Evolutionary conservation across 2,888 invertebrate genomes (phyloP).

Genomic region (Xanthostigma xanthostigma): DNA sequence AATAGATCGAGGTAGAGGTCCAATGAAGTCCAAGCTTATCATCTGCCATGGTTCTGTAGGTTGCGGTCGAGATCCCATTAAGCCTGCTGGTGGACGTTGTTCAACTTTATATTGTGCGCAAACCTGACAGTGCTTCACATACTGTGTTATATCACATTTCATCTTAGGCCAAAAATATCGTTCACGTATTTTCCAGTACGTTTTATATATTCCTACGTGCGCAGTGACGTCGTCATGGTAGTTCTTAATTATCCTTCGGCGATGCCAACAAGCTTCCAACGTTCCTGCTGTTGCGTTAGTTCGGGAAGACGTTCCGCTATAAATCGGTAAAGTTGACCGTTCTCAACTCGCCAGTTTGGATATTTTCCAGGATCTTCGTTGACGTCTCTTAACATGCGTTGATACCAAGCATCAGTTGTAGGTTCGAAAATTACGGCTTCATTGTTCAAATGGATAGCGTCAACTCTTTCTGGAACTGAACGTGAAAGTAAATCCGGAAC

Average conservation of each 20-base stretch:
- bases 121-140: conserved; percentile 9
- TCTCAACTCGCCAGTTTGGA: conserved; percentile 6
- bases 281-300: not conserved
- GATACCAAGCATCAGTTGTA: conserved; percentile 1
- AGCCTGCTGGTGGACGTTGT: not conserved
- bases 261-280: conserved; percentile 9
- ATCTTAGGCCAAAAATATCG: conserved; percentile 16
- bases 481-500: too few species aligned
- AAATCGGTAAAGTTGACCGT: not conserved
- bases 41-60: conserved; percentile 10
- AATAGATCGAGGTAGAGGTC: conserved; percentile 9
- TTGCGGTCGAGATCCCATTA: not conserved
- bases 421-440: not conserved
- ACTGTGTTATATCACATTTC: conserved; percentile 9
- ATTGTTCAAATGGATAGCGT: too few species aligned
- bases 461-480: not conserved
- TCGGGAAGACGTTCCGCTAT: not conserved
- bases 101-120: conserved; percentile 2
- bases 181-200: conserved; percentile 7
- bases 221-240: conserved; percentile 8
- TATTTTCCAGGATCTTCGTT: not conserved
- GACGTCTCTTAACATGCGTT: not conserved
- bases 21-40: conserved; percentile 11
- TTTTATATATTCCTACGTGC: conserved; percentile 12
- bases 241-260: conserved; percentile 1